These are phyloP conservation scores for Sebastes trivittatus DNA, from an alignment of 2,797 vertebrate genomes.

Conservation along the genomic window DNA sequence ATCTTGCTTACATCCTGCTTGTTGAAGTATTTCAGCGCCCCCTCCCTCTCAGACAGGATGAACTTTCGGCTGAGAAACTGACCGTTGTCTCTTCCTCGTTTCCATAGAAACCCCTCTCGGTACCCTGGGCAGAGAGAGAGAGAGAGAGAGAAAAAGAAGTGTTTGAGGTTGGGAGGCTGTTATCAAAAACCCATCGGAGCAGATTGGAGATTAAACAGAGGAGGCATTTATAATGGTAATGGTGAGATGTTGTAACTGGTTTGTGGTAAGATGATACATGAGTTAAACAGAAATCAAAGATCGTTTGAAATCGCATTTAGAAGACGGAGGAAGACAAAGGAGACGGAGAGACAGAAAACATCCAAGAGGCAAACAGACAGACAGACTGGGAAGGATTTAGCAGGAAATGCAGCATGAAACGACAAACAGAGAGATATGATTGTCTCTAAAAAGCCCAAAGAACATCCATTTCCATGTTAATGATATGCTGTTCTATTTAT, in stretches of 20 bases:
- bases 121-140: constrained; percentile 84
- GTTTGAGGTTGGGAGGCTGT: constrained; percentile 11
- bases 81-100: constrained; percentile 95
- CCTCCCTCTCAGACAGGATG: constrained; percentile 93
- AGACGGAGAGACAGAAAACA: neutral
- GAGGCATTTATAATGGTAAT: constrained; percentile 8
- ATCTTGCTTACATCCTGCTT: constrained; percentile 90
- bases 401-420: constrained; percentile 26
- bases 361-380: constrained; percentile 24
- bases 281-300: constrained; percentile 24
- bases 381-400: neutral
- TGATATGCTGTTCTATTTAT: constrained; percentile 48
- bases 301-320: constrained; percentile 23
- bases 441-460: neutral
- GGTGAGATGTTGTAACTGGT: constrained; percentile 10
- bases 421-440: neutral
- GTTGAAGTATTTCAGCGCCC: constrained; percentile 97
- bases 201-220: constrained; percentile 12
- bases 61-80: constrained; percentile 97
- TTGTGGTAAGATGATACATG: constrained; percentile 11
- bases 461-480: constrained; percentile 39
- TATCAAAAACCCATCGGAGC: constrained; percentile 7
- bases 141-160: neutral
- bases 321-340: neutral
- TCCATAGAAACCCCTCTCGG: constrained; percentile 97